These are phyloP conservation scores for Latheticus oryzae DNA, from an alignment of 2,888 invertebrate species.

Conservation along the genomic window DNA sequence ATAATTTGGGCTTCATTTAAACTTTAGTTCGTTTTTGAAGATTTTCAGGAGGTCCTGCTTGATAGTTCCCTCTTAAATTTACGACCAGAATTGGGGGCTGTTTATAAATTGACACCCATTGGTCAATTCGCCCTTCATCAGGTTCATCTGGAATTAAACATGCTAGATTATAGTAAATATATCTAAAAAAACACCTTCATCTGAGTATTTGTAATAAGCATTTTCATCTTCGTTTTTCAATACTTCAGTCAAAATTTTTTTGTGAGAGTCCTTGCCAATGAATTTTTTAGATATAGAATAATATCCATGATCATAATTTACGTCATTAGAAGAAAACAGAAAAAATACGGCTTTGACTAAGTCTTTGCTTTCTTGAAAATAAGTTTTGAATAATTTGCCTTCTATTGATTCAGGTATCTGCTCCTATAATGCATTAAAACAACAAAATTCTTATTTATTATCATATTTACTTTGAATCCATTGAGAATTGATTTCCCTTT, in stretches of 20 bases:
- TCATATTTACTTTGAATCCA: slow-evolving; percentile 5
- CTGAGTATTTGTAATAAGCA: slow-evolving; percentile 3
- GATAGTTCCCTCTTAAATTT: slow-evolving; percentile 3
- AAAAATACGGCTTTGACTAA: slow-evolving; percentile 14
- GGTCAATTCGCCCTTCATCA: background rate
- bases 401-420: background rate
- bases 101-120: background rate
- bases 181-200: background rate
- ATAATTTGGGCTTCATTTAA: slow-evolving; percentile 2
- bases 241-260: background rate
- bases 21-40: background rate
- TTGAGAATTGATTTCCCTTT: background rate
- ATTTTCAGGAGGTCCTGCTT: background rate
- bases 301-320: no score
- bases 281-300: no score
- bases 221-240: background rate
- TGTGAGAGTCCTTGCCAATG: slow-evolving; percentile 1
- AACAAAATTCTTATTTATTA: background rate
- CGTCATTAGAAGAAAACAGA: slow-evolving; percentile 3
- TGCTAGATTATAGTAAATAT: background rate
- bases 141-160: background rate
- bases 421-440: background rate
- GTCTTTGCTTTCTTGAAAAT: slow-evolving; percentile 3
- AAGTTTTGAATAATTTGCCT: slow-evolving; percentile 8
- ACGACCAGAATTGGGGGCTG: background rate